Base-by-base conservation (phyloP, 2,797 vertebrate genomes). In the Picus viridis region DNA sequence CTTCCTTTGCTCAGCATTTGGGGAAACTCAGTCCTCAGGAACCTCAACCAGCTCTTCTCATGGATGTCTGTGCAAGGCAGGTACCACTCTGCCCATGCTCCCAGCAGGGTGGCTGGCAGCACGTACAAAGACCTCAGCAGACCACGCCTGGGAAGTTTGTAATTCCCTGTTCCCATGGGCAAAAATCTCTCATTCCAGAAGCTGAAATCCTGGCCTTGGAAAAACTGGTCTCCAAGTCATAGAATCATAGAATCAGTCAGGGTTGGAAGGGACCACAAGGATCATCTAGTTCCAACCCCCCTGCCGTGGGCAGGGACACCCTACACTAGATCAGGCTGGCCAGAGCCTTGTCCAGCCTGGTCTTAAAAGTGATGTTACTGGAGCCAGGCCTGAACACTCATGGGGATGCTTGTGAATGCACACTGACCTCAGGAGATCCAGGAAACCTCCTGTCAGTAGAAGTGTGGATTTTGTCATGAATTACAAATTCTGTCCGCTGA, bases 91-190 rank as follows among this genome's bases (percentile, higher is more conserved):
- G 86, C 65, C 75, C 15, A 1, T 56, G 84, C 68, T 92, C 76
- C 78, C 89, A 69, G 75, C 45, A 90, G 72, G 65, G 49, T 83
- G 69, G 6, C 3, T 92, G 86, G 90, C 75, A 93, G 69, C 65
- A 53, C 11, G 16, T 6, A 59, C 41, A 62, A 62, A 87, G 73
- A 39, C n/a, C 73, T 93, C 76, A 61, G 26, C n/a, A 85, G 17
- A 85, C 3, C 59, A 83, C 69, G 77, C 11, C 5, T 56, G 39
- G 23, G 49, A 51, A 23, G 49, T 51, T 39, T 67, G n/a, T n/a
- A 83, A 56, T 45, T 64, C 74, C 70, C 62, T 62, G 1, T 29
- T 68, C 54, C 58, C 24, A 51, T 6, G 27, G 32, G 20, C 36
- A 41, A 88, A 43, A 88, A 29, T 15, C 58, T 73, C 41, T 86